These are phyloP conservation scores for Columbina picui DNA, from an alignment of 2,113 vertebrate genomes.

Conservation along the genomic window DNA sequence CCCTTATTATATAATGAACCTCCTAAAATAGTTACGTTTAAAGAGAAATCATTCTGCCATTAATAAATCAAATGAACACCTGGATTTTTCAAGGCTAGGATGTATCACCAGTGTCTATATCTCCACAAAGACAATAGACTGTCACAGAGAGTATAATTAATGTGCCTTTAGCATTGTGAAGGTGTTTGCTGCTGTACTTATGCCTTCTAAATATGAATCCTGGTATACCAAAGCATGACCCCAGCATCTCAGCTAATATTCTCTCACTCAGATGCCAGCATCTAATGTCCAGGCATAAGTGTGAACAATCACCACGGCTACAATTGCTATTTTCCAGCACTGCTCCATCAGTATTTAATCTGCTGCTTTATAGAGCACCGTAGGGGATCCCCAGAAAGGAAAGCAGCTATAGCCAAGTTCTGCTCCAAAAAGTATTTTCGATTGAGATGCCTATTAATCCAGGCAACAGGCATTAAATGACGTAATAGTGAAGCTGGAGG, in stretches of 20 bases:
- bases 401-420: slow-evolving; percentile 60
- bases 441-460: slow-evolving; percentile 54
- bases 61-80: background rate
- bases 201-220: background rate
- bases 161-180: background rate
- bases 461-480: slow-evolving; percentile 53
- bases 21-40: background rate
- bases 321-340: slow-evolving; percentile 32
- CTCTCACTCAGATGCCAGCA: background rate
- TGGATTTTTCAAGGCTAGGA: background rate
- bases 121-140: background rate
- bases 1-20: background rate
- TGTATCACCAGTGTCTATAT: background rate
- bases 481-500: slow-evolving; percentile 35
- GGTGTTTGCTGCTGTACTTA: background rate
- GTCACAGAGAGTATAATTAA: slow-evolving; percentile 1
- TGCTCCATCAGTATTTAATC: slow-evolving; percentile 53
- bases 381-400: slow-evolving; percentile 61
- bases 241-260: background rate
- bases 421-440: slow-evolving; percentile 56
- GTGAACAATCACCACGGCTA: background rate
- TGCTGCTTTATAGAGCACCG: slow-evolving; percentile 45
- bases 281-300: slow-evolving; percentile 9
- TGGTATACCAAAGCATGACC: background rate
- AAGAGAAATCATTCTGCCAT: background rate